Evolutionary conservation across 2,888 invertebrate species (phyloP).

Genomic region (Idaea straminata): DNA sequence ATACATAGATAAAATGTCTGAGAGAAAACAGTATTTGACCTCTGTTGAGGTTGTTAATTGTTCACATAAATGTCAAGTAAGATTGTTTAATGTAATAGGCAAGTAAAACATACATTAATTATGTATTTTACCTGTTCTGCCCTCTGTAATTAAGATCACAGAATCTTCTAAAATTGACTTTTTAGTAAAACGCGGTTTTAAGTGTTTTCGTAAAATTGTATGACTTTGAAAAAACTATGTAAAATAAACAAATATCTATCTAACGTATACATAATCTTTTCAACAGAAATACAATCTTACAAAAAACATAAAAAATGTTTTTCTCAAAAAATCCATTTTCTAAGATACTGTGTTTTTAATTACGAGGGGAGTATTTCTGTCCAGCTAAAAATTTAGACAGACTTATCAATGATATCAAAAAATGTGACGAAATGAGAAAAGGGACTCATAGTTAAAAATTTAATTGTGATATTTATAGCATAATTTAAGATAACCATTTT

Average conservation of each 20-base stretch:
- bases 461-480: conserved; percentile 2
- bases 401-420: background rate
- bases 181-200: no score
- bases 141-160: no score
- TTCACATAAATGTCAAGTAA: background rate
- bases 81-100: background rate
- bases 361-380: background rate
- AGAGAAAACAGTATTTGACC: background rate
- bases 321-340: no score
- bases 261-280: no score
- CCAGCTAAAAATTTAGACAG: background rate
- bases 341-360: no score
- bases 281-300: no score
- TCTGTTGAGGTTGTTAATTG: background rate
- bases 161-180: no score
- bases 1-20: background rate
- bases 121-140: no score
- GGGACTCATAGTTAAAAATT: conserved; percentile 20
- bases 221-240: no score
- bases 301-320: no score
- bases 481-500: background rate
- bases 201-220: no score
- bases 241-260: no score
- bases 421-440: conserved; percentile 31
- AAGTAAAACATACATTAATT: background rate